Evolutionary conservation across 2,888 invertebrate genomes (phyloP), one percentile per base, ranked within the genome.

Genomic region (Bombyx huttoni): DNA sequence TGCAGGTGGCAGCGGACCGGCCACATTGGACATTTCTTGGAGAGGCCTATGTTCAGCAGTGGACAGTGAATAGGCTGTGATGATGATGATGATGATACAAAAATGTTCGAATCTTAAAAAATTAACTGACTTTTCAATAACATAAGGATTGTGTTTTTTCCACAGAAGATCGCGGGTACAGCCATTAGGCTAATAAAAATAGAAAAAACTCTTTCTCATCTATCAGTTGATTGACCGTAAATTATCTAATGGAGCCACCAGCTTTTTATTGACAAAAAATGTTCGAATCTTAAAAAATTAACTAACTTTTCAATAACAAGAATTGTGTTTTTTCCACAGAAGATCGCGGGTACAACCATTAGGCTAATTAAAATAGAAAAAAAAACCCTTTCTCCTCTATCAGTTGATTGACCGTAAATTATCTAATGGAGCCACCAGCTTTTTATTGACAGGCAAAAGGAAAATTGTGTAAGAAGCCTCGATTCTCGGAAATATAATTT

Each of bases 391-490:
- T 1, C 40, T 40, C 40, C 1, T 40, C 40, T 40, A 12, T 12
- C 40, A 40, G 40, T 10, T 40, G 40, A 40, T 40, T 40, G 40
- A 40, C 40, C 40, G 40, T 7, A 40, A 40, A 40, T 40, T 7
- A 40, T 40, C 9, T 40, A 40, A 40, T 40, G 40, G 40, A 7
- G 33, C n/a, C 50, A 33, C 13, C 50, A 47, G 34, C 46, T 47
- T 47, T 51, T 51, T 51, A 13, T 51, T 51, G 46, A 46, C 50
- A 51, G n/a, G n/a, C n/a, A n/a, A 51, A 46, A 50, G 50, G 47
- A 51, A 51, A 51, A 51, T 51, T 34, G 34, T 46, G 40, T 40
- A 40, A 40, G 46, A 47, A 51, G 46, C 14, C 50, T 51, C 50
- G 50, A 47, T 46, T 47, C 50, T 46, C 13, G 34, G 48, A 46